Percentiles rank a stretch among this genome's conserved stretches.
phyloP scores from a whole-genome alignment of 2,888 invertebrate genomes.

The Andrena fulva region DNA sequence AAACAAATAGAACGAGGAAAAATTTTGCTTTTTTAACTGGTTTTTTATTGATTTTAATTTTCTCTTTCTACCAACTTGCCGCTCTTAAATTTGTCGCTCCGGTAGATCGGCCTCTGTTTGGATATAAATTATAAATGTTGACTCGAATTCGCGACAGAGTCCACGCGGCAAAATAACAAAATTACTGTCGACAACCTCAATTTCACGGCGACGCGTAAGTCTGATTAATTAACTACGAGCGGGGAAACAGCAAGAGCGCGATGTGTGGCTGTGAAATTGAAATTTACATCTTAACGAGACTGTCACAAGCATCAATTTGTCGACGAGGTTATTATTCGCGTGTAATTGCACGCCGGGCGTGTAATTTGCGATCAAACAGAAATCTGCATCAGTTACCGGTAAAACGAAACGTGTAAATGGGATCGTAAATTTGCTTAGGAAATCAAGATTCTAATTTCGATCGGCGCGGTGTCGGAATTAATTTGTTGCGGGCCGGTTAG shows the following conservation, averaged over 20 bases:
- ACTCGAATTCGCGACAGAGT: neutral
- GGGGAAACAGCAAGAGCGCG: neutral
- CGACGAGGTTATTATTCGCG: neutral
- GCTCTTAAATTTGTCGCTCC: too few relatives aligned
- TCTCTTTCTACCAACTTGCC: too few relatives aligned
- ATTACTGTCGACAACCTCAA: neutral
- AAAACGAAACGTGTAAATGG: constrained; percentile 4
- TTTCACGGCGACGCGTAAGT: neutral
- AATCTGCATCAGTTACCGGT: neutral
- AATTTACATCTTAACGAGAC: constrained; percentile 1
- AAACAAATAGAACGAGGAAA: too few relatives aligned
- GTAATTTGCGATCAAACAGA: neutral
- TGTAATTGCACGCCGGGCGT: neutral
- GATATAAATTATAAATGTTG: too few relatives aligned
- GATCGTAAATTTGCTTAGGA: neutral
- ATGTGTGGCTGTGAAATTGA: neutral
- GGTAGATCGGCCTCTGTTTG: too few relatives aligned
- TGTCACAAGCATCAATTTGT: neutral
- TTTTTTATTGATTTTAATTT: too few relatives aligned
- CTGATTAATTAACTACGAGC: neutral
- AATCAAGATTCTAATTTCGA: neutral
- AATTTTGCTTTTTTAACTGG: too few relatives aligned
- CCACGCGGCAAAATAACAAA: neutral
- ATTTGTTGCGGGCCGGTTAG: neutral
- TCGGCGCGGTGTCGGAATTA: neutral